These are phyloP conservation scores for Nomia melanderi DNA, from an alignment of 1,140 invertebrate genomes.

Conservation along the genomic window DNA sequence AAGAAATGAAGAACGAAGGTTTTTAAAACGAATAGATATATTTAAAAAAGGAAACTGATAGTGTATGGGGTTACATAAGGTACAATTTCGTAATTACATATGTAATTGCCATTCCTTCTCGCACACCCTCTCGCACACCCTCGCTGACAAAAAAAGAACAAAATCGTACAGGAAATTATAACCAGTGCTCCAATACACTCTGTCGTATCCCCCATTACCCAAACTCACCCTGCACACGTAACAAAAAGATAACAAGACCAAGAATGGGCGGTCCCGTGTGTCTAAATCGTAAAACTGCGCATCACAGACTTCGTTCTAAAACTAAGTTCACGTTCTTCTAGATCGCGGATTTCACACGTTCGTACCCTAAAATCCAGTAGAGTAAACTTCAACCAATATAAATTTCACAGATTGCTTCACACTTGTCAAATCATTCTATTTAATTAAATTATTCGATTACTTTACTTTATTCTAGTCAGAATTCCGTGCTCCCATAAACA, in stretches of 20 bases:
- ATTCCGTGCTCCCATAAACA: too few species aligned
- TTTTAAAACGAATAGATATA: constrained; percentile 5
- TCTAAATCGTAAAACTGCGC: constrained; percentile 16
- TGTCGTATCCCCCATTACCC: not conserved
- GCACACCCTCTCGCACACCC: constrained; percentile 22
- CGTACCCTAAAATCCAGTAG: too few species aligned
- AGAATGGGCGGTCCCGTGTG: not conserved
- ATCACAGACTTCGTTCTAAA: constrained; percentile 40
- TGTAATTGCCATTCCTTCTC: constrained; percentile 9
- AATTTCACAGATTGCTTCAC: too few species aligned
- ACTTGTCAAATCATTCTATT: too few species aligned
- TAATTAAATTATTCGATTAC: too few species aligned
- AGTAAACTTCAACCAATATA: too few species aligned
- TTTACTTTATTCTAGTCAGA: too few species aligned
- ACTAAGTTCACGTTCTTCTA: not conserved
- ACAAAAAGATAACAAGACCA: constrained; percentile 1
- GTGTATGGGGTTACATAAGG: constrained; percentile 26
- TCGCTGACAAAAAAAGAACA: too few species aligned
- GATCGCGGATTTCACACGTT: too few species aligned
- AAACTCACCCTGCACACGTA: not conserved
- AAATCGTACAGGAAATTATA: not conserved
- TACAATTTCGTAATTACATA: constrained; percentile 18
- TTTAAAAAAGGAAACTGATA: constrained; percentile 12
- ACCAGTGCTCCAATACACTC: not conserved
- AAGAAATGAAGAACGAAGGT: not conserved